Conservation (phyloP, 2,113 vertebrate species). For the Sceloporus undulatus region DNA sequence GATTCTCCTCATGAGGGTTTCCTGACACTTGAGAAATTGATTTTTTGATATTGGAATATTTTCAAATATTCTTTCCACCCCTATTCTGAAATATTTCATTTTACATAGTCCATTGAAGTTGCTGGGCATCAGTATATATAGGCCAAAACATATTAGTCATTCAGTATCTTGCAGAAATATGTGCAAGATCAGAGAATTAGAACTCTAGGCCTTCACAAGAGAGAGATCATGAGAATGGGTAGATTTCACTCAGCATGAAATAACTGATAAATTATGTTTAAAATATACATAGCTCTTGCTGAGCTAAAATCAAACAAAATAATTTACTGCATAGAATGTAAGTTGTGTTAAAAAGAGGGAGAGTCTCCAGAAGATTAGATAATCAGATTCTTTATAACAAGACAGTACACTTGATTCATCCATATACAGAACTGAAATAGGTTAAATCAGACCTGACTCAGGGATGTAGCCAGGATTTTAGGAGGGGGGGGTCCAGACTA, state of each 20-base stretch:
- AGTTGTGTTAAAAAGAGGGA: no score
- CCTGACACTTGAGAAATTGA: no score
- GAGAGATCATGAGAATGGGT: not conserved
- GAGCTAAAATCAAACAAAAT: not conserved
- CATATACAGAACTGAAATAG: no score
- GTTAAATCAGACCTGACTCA: no score
- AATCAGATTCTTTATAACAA: not conserved
- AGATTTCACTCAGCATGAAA: not conserved
- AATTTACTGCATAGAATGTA: not conserved
- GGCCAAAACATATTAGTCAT: not conserved
- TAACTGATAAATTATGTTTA: not conserved
- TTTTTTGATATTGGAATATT: no score
- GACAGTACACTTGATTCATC: no score
- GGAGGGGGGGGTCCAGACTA: no score
- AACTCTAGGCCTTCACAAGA: not conserved
- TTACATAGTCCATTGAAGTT: not conserved
- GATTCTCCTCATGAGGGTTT: no score
- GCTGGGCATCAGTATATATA: not conserved
- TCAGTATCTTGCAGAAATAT: not conserved
- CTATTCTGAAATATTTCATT: not conserved
- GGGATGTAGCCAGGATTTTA: no score
- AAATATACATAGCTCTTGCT: not conserved
- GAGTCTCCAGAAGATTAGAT: not conserved
- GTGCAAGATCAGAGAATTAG: not conserved
- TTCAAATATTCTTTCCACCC: no score